Base-by-base conservation (phyloP, 2,888 invertebrate species). In the Catocala sponsa region DNA sequence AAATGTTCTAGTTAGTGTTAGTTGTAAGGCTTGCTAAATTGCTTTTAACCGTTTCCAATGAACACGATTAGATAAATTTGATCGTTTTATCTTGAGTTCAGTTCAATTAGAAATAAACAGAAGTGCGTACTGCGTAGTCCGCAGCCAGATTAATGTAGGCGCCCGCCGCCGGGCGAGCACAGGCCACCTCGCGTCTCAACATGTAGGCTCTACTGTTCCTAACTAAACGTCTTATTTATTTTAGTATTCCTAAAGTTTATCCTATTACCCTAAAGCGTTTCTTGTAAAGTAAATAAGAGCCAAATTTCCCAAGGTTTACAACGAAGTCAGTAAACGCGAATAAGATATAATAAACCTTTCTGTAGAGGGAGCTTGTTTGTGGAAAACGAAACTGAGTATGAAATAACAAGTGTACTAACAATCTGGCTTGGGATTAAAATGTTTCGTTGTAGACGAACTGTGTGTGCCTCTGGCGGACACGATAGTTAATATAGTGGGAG, bases 61-160 rank as follows among this genome's bases (percentile, higher is more conserved):
- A 60, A 48, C 51, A 52, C 63, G 77, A 76, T 76, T 62, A 74
- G 74, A 74, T 72, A 66, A 74, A 70, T 65, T 63, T 74, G 77
- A 64, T 63, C 68, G 60, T 74, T 76, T 72, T 77, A 76, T 76
- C 74, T 70, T 58, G 50, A 59, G 63, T 57, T 74, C 60, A 59
- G 63, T 57, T 74, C 63, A 76, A 68, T 74, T 74, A 72, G 42
- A 65, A 63, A 63, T 65, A 74, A 64, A 64, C 58, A 56, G 62
- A 42, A 48, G 41, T 12, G 42, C 59, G 44, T 46, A 58, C 38
- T 41, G 46, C 58, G 44, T 51, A 58, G 46, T 51, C 33, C 42
- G n/a, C 25, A 15, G 59, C 33, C 33, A 43, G 15, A 54, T 54
- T 43, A 54, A 48, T 54, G 46, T 9, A n/a, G 53, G 32, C 32